Evolutionary conservation across 2,113 vertebrate species (phyloP), one percentile per base, ranked within the genome.

Genomic region (Sceloporus tristichus): DNA sequence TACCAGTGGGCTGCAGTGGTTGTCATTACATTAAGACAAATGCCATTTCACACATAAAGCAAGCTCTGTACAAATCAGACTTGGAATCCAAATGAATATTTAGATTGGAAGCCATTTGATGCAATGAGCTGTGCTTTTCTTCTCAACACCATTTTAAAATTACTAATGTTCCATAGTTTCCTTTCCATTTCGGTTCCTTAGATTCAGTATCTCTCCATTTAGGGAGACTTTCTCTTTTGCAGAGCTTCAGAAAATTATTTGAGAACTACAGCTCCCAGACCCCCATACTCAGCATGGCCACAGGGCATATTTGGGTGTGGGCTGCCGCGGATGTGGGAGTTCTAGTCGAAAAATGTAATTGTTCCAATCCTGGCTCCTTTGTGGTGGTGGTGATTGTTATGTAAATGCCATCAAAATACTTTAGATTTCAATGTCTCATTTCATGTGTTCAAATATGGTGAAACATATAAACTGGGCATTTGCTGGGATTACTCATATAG

Each of bases 11-110:
- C 42, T 38, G 11, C 59, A 62, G 85, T 40, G 78, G 70, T 78
- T 77, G 16, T 0, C 1, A 4, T 48, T 77, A 29, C 81, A 75
- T 18, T 84, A 66, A 66, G 59, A 59, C 78, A 74, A 68, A n/a
- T 56, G 29, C 62, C 2, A 25, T 18, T 23, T 6, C 9, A 40
- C 9, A 48, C 13, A 29, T 25, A 54, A 74, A 74, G 13, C 19
- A 82, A 54, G 74, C 73, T 76, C 21, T 88, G 54, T 82, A 14
- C 27, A 65, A 82, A 9, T 87, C 16, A 42, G 59, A 11, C 66
- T 14, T 78, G n/a, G 70, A 56, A 59, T 34, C 29, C 19, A 38
- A 21, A 34, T 9, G 23, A 56, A 74, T 82, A 82, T 82, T 34
- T 34, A 59, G n/a, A 84, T 13, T 74, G 48, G 4, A 56, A 56